phyloP scores from a whole-genome alignment of 1,140 invertebrate genomes.

The Episyrphus balteatus region DNA sequence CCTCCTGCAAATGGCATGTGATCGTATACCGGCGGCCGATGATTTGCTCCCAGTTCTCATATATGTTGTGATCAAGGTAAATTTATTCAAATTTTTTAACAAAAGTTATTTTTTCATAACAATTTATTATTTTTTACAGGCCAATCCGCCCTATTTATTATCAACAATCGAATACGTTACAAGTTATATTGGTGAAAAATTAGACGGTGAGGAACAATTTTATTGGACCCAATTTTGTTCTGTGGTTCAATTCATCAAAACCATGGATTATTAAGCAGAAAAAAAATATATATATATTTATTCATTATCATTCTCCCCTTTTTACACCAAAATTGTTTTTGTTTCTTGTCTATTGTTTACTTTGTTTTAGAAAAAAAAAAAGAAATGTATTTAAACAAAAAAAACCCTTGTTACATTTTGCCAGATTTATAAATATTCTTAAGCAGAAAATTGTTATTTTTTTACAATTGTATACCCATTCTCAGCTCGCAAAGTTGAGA shows the following conservation, averaged over 20 bases:
- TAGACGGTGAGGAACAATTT: constrained; percentile 88
- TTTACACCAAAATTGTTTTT: too few species aligned
- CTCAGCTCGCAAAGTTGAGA: too few species aligned
- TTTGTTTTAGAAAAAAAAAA: too few species aligned
- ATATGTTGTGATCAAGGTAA: constrained; percentile 89
- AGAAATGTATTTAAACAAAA: too few species aligned
- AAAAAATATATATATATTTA: too few species aligned
- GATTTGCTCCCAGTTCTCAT: constrained; percentile 95
- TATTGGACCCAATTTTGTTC: constrained; percentile 98
- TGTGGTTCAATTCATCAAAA: constrained; percentile 96
- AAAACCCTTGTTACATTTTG: too few species aligned
- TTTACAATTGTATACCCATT: too few species aligned
- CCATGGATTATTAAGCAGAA: constrained; percentile 51
- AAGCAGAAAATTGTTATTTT: too few species aligned
- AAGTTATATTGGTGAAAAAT: constrained; percentile 74
- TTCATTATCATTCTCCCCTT: too few species aligned
- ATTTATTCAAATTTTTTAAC: not conserved
- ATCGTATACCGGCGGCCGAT: constrained; percentile 84
- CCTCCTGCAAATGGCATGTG: constrained; percentile 69
- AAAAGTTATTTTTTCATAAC: not conserved
- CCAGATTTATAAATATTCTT: too few species aligned
- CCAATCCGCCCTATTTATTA: constrained; percentile 87
- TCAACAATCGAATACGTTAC: constrained; percentile 95
- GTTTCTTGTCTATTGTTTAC: too few species aligned
- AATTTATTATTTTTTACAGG: constrained; percentile 43